phyloP scores from a whole-genome alignment of 2,888 invertebrate genomes.

The Rotaria magnacalcarata region DNA sequence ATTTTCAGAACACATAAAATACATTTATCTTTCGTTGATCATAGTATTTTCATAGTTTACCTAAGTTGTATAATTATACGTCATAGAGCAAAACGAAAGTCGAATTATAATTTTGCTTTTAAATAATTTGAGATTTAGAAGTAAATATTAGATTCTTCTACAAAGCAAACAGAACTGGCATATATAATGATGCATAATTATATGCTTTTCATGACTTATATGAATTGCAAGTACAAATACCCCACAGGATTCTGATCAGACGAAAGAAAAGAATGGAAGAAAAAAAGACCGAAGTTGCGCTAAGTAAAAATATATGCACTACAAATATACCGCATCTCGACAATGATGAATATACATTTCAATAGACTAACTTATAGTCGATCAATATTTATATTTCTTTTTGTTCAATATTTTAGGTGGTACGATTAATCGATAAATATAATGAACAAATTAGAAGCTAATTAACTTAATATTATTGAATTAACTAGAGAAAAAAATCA shows the following conservation, averaged over 20 bases:
- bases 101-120: not conserved
- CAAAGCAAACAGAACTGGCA: not conserved
- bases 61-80: not conserved
- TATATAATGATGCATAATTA: not conserved
- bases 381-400: no score
- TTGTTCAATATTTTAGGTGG: not conserved
- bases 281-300: no score
- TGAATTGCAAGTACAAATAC: not conserved
- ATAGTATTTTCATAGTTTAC: not conserved
- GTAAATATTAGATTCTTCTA: not conserved
- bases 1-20: no score
- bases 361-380: no score
- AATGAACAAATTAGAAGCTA: not conserved
- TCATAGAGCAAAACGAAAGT: not conserved
- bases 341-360: no score
- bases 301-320: no score
- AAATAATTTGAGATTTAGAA: not conserved
- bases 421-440: not conserved
- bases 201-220: not conserved
- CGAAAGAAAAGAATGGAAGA: not conserved
- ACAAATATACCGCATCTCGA: no score
- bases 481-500: no score
- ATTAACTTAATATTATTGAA: no score
- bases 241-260: not conserved
- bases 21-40: not conserved